These are phyloP conservation scores for Pseudomugil tenellus DNA, from an alignment of 2,797 vertebrate species.

Conservation along the genomic window DNA sequence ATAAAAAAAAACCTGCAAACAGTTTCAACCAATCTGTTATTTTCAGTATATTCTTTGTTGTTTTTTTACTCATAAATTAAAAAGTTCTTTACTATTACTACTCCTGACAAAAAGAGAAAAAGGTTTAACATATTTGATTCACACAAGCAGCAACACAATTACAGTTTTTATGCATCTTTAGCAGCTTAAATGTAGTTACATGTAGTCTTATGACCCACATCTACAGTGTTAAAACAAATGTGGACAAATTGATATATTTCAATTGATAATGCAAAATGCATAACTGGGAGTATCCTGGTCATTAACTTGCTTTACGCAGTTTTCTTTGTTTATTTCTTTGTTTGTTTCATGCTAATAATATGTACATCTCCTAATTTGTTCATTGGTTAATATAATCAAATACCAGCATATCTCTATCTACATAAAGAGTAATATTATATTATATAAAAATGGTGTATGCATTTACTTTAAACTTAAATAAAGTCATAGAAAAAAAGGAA, in stretches of 20 bases:
- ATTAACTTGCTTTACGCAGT: background rate
- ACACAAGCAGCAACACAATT: background rate
- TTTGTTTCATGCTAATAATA: conserved; percentile 19
- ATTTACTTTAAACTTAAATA: conserved; percentile 12
- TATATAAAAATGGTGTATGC: conserved; percentile 1
- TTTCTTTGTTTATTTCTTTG: background rate
- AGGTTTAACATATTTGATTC: no score
- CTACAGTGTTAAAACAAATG: conserved; percentile 8
- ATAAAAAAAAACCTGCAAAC: conserved; percentile 6
- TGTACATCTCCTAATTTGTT: conserved; percentile 36
- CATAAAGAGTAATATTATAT: background rate
- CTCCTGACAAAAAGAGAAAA: background rate
- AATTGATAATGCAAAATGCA: conserved; percentile 6
- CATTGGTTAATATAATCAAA: conserved; percentile 39
- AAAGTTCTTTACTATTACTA: background rate
- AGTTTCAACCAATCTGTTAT: conserved; percentile 2
- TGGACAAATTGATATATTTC: conserved; percentile 30
- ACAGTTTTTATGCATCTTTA: background rate
- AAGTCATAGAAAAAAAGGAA: conserved; percentile 12
- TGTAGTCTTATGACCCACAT: background rate
- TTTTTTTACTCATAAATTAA: background rate
- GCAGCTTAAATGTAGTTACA: background rate
- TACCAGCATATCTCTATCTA: background rate
- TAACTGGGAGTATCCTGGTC: no score
- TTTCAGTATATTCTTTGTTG: background rate